These are phyloP conservation scores for Eudyptes chrysolophus DNA, from an alignment of 2,113 vertebrate genomes.

Conservation along the genomic window DNA sequence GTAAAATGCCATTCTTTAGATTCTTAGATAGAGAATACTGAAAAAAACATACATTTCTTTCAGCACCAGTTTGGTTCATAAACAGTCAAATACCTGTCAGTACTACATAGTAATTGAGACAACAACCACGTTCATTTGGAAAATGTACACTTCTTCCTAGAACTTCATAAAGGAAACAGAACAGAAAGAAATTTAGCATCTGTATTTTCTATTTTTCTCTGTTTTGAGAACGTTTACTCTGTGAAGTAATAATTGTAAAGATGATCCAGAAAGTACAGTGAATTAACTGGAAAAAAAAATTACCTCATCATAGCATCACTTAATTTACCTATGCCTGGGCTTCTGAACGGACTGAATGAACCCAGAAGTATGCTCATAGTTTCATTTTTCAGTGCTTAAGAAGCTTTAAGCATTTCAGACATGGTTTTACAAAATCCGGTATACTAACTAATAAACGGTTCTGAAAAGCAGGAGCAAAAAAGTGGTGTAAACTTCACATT, in stretches of 20 bases:
- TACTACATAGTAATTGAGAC: background rate
- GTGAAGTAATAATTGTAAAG: background rate
- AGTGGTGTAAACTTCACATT: background rate
- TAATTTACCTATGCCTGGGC: background rate
- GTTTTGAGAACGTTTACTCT: background rate
- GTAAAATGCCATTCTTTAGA: background rate
- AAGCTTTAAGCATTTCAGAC: background rate
- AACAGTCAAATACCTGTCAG: background rate
- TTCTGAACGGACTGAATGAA: background rate
- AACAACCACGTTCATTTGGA: background rate
- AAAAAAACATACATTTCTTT: background rate
- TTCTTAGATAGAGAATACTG: background rate
- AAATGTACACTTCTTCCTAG: background rate
- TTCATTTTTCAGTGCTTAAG: background rate
- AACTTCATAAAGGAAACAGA: background rate
- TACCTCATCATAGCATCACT: background rate
- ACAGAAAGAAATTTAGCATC: background rate
- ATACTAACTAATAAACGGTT: background rate
- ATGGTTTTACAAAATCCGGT: background rate
- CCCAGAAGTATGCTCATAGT: background rate
- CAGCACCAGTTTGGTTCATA: background rate
- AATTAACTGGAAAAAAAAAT: background rate
- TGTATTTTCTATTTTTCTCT: background rate
- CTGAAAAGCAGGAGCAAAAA: background rate
- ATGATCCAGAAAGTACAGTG: background rate